Base-by-base conservation (phyloP, 2,113 vertebrate species). In the Oryzias javanicus region DNA sequence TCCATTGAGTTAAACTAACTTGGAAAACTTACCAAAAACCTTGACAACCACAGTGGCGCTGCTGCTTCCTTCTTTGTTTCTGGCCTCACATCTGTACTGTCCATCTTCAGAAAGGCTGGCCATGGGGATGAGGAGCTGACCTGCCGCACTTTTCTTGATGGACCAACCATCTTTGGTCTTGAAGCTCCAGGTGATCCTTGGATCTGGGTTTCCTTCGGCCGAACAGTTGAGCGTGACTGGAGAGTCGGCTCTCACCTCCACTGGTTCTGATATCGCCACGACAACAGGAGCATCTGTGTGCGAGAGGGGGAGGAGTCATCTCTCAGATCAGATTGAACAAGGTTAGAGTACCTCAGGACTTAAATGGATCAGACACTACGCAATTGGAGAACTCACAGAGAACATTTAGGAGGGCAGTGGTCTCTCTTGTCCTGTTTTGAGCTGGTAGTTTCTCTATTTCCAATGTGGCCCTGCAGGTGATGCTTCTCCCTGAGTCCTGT, bases 391-490 rank as follows among this genome's bases (percentile, higher is more conserved):
- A 84, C 90, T 89, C 72, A 92, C 91, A 84, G 29, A 72, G 50
- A 4, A 83, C 57, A 17, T 60, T 53, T 1, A 91, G 25, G 3
- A 13, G 41, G 17, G 64, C 46, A 0, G 29, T 73, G 46, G 83
- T 80, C 50, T 89, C 77, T 45, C 52, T 87, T 64, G 15, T 80
- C 29, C 3, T 49, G 55, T 63, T 42, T 5, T 78, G 65, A 0
- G 19, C 6, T 0, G 82, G 78, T 13, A 89, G 68, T 3, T 55
- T 60, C 0, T 19, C 12, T 6, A 90, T 49, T 12, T 55, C 12
- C 24, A 90, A 70, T 0, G 18, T 45, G 22, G 83, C 89, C 17
- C 76, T 79, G 80, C 91, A 92, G 41, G 52, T 89, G 51, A 91
- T 50, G 40, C 6, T 62, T 1, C 14, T 29, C 3, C 73, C 80